Base-by-base conservation (phyloP, 2,888 invertebrate species). In the Pollenia angustigena region DNA sequence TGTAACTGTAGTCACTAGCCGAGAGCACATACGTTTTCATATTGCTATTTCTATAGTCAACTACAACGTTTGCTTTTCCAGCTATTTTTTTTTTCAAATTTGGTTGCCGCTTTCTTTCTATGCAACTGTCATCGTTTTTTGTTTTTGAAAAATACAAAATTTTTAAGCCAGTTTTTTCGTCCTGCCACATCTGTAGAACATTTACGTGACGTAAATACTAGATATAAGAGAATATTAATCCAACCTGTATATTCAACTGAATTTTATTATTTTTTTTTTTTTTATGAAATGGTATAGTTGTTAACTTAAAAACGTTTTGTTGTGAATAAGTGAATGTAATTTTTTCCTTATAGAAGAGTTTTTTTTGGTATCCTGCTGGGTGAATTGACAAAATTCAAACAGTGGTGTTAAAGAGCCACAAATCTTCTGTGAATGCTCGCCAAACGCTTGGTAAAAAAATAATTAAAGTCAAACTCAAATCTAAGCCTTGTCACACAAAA, bases 171-270 rank as follows among this genome's bases (percentile, higher is more conserved):
- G 10, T 16, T 56, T 23, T 62, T 11, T 11, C 40, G 44, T 18
- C 32, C 32, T 4, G 40, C 9, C 32, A 44, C 58, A 23, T 48
- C 58, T 52, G 32, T 68, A 60, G 72, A 74, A 75, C 74, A 74
- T 79, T 84, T 79, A 80, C 74, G 60, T 75, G 85, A 85, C 80
- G 23, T 80, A 69, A 80, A 84, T 84, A 56, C 60, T 46, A 74
- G 52, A 84, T 56, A 23, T 80, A 62, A 75, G 44, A n/a, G 10
- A 40, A 54, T 16, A 68, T 69, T 85, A 56, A 74, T 68, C 16
- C 54, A 62, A 32, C 12, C 44, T 69, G 52, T 8, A 74, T 40
- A 46, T 69, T 44, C 18, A 54, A 74, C 46, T n/a, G 44, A 52
- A 60, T 82, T 48, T 68, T 78, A 46, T 78, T 23, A 56, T 46